phyloP scores from a whole-genome alignment of 2,113 vertebrate genomes.

The Connochaetes taurinus region DNA sequence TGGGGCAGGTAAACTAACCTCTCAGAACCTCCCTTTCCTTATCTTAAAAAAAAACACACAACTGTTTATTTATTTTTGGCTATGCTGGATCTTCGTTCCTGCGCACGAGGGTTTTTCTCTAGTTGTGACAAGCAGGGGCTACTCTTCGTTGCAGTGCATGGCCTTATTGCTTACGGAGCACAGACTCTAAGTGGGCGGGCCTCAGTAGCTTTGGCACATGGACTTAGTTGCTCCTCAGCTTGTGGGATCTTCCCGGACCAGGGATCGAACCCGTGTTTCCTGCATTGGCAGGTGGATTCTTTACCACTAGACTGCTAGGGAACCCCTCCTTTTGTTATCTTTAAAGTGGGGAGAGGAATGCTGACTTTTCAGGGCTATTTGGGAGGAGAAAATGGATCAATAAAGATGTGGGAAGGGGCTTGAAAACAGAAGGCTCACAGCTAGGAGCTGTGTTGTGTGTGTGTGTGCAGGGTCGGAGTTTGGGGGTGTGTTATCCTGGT shows the following conservation, averaged over 20 bases:
- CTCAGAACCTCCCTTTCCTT: neutral
- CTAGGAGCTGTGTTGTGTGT: neutral
- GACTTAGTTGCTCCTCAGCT: neutral
- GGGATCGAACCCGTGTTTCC: neutral
- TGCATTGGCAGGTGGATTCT: neutral
- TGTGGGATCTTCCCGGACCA: neutral
- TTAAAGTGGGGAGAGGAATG: neutral
- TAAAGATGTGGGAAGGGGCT: neutral
- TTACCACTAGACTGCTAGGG: neutral
- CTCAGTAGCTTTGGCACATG: neutral
- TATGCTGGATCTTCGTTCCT: neutral
- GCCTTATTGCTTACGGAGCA: neutral
- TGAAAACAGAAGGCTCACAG: neutral
- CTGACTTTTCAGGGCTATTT: neutral
- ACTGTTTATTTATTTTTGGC: neutral
- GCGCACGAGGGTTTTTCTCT: neutral
- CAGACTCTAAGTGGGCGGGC: neutral
- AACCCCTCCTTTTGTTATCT: neutral
- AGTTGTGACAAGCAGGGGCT: neutral
- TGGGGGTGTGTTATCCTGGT: conserved; percentile 8
- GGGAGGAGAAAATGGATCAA: neutral
- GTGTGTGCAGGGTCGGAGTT: neutral
- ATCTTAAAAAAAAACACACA: neutral
- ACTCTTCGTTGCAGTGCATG: neutral
- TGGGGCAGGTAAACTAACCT: neutral